These are phyloP conservation scores for Cactoblastis cactorum DNA, from an alignment of 2,888 invertebrate species.

Conservation along the genomic window DNA sequence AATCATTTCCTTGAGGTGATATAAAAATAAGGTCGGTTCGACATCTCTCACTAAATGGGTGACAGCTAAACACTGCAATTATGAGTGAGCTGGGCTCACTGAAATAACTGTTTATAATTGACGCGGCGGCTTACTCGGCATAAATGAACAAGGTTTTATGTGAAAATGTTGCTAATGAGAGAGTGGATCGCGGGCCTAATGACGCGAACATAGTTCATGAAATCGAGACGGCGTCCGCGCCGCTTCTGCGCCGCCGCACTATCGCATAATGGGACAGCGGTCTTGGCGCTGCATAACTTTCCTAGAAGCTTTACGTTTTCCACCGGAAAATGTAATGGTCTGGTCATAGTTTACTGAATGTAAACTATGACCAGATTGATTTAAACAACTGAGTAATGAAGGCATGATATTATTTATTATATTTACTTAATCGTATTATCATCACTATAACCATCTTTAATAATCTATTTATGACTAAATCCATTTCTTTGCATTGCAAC, in stretches of 20 bases:
- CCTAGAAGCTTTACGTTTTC: slow-evolving; percentile 18
- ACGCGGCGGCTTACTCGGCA: slow-evolving; percentile 53
- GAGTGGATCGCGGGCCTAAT: slow-evolving; percentile 58
- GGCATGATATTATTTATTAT: too few relatives aligned
- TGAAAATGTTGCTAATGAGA: slow-evolving; percentile 71
- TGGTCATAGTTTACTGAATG: too few relatives aligned
- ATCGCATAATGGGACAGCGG: slow-evolving; percentile 24
- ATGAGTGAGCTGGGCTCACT: slow-evolving; percentile 54
- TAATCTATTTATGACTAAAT: too few relatives aligned
- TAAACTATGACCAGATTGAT: too few relatives aligned
- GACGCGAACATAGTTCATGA: slow-evolving; percentile 57
- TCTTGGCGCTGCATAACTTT: slow-evolving; percentile 24
- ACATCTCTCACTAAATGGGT: slow-evolving; percentile 61
- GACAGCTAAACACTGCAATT: slow-evolving; percentile 67
- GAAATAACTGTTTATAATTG: slow-evolving; percentile 73
- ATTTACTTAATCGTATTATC: too few relatives aligned
- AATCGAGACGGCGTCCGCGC: slow-evolving; percentile 30
- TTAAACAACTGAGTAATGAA: too few relatives aligned
- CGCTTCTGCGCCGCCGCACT: slow-evolving; percentile 19
- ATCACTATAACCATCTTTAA: too few relatives aligned
- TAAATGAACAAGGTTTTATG: slow-evolving; percentile 65
- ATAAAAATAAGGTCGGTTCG: slow-evolving; percentile 44
- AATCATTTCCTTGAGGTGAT: slow-evolving; percentile 20
- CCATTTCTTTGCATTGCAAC: too few relatives aligned
- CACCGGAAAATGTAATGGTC: slow-evolving; percentile 15